Conservation (phyloP, 2,797 vertebrate species). For the Apogon talboti region DNA sequence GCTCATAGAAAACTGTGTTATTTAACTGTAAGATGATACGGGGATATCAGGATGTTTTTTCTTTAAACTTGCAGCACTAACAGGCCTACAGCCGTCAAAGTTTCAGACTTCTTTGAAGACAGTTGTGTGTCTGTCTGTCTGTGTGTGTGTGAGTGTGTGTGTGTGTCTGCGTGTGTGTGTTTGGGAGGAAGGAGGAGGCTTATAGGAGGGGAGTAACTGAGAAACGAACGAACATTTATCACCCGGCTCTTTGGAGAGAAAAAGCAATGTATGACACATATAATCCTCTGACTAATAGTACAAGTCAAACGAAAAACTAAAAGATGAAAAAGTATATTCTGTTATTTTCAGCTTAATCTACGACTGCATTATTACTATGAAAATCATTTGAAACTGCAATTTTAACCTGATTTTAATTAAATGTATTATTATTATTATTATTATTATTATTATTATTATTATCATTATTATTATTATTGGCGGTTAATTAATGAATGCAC, state of each 20-base stretch:
- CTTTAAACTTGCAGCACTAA: constrained; percentile 28
- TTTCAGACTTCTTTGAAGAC: constrained; percentile 18
- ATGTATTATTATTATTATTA: neutral
- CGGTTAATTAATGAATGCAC: neutral
- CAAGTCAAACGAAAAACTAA: neutral
- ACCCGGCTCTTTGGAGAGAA: constrained; percentile 25
- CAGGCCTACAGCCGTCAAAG: constrained; percentile 35
- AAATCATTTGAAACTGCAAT: neutral
- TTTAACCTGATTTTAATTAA: neutral
- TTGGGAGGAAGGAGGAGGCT: constrained; percentile 21
- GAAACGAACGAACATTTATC: constrained; percentile 36
- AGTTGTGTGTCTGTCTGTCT: too few species aligned
- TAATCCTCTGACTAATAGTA: constrained; percentile 7
- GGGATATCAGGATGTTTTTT: constrained; percentile 24
- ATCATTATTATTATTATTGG: neutral
- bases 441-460: constrained; percentile 8
- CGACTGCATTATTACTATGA: neutral
- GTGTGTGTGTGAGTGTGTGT: constrained; percentile 22
- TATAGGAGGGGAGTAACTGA: constrained; percentile 20
- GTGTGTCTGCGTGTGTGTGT: constrained; percentile 13
- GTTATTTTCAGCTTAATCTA: too few species aligned
- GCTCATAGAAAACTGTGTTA: neutral
- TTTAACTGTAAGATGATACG: constrained; percentile 19
- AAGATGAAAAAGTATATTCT: neutral
- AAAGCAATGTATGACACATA: constrained; percentile 24